These are phyloP conservation scores for Mesochorus sp. DNA, from an alignment of 2,888 invertebrate species.

Conservation along the genomic window DNA sequence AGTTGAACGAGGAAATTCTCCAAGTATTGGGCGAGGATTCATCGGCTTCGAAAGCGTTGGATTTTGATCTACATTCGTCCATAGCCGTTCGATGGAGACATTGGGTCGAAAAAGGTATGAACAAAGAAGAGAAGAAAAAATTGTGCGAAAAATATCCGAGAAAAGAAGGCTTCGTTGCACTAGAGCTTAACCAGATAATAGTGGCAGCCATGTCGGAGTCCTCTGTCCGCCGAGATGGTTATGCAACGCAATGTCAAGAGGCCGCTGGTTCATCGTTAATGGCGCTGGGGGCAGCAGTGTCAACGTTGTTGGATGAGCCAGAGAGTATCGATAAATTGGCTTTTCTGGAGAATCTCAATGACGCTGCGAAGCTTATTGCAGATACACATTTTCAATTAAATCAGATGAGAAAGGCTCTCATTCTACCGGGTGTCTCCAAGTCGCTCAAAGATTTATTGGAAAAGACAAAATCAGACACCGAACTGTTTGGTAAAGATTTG, in stretches of 20 bases:
- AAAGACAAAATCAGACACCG: slow-evolving; percentile 32
- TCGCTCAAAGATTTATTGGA: slow-evolving; percentile 19
- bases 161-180: slow-evolving; percentile 37
- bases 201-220: slow-evolving; percentile 28
- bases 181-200: slow-evolving; percentile 27
- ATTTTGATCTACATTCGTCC: slow-evolving; percentile 11
- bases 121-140: slow-evolving; percentile 39
- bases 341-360: slow-evolving; percentile 22
- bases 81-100: slow-evolving; percentile 40
- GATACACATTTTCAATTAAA: slow-evolving; percentile 25
- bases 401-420: slow-evolving; percentile 38
- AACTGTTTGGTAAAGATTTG: slow-evolving; percentile 47
- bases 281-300: slow-evolving; percentile 22
- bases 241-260: slow-evolving; percentile 30
- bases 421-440: slow-evolving; percentile 38
- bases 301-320: slow-evolving; percentile 22
- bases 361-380: slow-evolving; percentile 35
- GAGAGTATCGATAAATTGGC: slow-evolving; percentile 13
- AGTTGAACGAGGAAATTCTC: slow-evolving; percentile 30
- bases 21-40: slow-evolving; percentile 46
- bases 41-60: slow-evolving; percentile 7
- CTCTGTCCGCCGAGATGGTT: slow-evolving; percentile 19
- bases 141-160: slow-evolving; percentile 34
- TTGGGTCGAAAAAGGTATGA: slow-evolving; percentile 31
- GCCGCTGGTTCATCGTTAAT: slow-evolving; percentile 23